phyloP scores from a whole-genome alignment of 2,113 vertebrate genomes.

The Pluvialis apricaria region DNA sequence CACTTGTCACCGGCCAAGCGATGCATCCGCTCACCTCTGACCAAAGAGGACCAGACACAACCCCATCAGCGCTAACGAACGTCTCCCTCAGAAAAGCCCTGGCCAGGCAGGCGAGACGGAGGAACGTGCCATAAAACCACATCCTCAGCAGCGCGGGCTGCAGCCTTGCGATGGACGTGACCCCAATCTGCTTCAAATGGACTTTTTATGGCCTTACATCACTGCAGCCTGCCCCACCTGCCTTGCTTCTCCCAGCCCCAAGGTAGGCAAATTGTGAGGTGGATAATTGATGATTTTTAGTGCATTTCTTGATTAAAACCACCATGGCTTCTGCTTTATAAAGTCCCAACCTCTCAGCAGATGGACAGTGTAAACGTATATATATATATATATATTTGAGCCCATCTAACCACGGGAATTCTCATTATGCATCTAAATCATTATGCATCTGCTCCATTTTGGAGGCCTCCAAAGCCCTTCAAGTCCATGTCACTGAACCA shows the following conservation, averaged over 20 bases:
- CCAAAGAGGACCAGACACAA: background rate
- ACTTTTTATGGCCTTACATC: background rate
- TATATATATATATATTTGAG: background rate
- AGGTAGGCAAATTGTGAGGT: background rate
- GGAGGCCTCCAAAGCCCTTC: background rate
- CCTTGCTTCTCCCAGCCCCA: background rate
- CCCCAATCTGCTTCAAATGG: background rate
- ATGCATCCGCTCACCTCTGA: background rate
- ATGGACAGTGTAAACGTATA: background rate
- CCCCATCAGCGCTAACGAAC: background rate
- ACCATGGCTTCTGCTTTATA: background rate
- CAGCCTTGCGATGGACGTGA: background rate
- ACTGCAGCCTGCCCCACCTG: background rate
- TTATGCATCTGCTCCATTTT: background rate
- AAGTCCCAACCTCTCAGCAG: background rate
- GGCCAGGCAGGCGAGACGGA: background rate
- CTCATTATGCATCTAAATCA: background rate
- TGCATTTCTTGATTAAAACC: background rate
- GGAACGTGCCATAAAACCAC: background rate
- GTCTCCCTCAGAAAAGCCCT: background rate
- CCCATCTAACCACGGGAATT: background rate
- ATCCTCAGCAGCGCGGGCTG: fast-evolving
- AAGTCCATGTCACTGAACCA: background rate
- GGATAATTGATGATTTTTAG: background rate
- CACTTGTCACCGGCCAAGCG: fast-evolving